Evolutionary conservation across 2,888 invertebrate genomes (phyloP), one percentile per base, ranked within the genome.

Genomic region (Nephrotoma appendiculata): DNA sequence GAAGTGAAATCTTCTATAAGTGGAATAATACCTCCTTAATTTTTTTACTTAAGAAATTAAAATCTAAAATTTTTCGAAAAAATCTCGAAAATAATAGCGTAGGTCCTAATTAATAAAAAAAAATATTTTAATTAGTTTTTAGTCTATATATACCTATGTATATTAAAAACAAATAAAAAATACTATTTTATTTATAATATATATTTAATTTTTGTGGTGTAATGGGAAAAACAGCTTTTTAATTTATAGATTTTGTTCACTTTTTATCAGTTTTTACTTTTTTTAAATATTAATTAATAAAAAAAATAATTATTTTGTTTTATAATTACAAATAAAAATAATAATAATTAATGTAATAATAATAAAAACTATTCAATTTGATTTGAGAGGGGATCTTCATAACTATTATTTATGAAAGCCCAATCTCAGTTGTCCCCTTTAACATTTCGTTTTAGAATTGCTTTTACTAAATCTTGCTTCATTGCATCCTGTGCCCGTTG

Each of bases 381-480:
- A 71, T 71, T 71, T 71, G 84, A 44, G 45, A 85, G 7, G 5
- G 85, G 85, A 44, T 85, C 44, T 44, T 85, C 85, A 44, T 85
- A 85, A 44, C 44, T 19, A 44, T 31, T 19, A 31, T 85, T 85
- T 19, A 85, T 31, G 52, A 57, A 19, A 31, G 86, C 86, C 86
- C 86, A 86, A 52, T 86, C 86, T 86, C 86, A 86, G 86, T 86
- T 86, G 19, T 86, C 86, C 6, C 86, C 48, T 90, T 95, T 95
- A 86, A 95, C 96, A 91, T 97, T 96, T 89, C 98, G 94, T 90
- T 95, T 95, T 90, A 96, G 95, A 89, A 97, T 93, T 87, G 96
- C 98, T 71, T 94, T 94, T 19, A 96, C 97, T 88, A 98, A 93
- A 91, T 98, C 97, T 91, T 96, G 96, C 90, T 96, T 95, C 90